Conservation (phyloP, 1,140 invertebrate species). For the Aethina tumida region DNA sequence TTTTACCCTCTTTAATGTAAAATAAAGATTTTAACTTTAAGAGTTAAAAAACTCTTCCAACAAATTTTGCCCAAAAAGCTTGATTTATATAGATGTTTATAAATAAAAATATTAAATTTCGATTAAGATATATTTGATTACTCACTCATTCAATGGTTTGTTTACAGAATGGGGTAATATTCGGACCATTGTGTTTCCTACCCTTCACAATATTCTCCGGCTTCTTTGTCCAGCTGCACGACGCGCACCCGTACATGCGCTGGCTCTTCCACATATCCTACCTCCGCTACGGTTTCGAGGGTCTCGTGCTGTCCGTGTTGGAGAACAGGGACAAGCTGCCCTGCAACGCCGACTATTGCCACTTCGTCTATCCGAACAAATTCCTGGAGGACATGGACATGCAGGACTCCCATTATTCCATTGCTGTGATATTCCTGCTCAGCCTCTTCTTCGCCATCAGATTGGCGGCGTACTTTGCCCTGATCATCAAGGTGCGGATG, state of each 20-base stretch:
- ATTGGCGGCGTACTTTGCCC: constrained; percentile 25
- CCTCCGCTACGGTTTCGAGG: constrained; percentile 65
- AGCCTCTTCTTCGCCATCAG: constrained; percentile 24
- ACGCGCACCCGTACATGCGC: constrained; percentile 66
- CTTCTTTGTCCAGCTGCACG: constrained; percentile 78
- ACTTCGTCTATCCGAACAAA: constrained; percentile 55
- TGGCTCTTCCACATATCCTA: constrained; percentile 86
- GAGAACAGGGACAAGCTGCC: constrained; percentile 55
- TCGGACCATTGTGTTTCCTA: constrained; percentile 74
- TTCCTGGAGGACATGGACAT: constrained; percentile 67
- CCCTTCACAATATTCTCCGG: constrained; percentile 83
- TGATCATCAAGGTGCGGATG: constrained; percentile 23
- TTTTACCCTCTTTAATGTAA: neutral
- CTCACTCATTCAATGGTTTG: constrained; percentile 11
- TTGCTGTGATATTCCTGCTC: constrained; percentile 28
- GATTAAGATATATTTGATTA: neutral
- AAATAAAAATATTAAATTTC: neutral
- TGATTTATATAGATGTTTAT: neutral
- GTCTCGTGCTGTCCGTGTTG: constrained; percentile 49
- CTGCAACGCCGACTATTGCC: constrained; percentile 57
- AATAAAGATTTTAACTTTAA: constrained; percentile 4
- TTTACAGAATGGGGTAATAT: constrained; percentile 66
- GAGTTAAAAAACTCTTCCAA: neutral
- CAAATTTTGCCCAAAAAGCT: neutral
- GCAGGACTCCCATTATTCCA: constrained; percentile 50